These are phyloP conservation scores for Vollenhovia emeryi DNA, from an alignment of 1,140 invertebrate species.

Conservation along the genomic window DNA sequence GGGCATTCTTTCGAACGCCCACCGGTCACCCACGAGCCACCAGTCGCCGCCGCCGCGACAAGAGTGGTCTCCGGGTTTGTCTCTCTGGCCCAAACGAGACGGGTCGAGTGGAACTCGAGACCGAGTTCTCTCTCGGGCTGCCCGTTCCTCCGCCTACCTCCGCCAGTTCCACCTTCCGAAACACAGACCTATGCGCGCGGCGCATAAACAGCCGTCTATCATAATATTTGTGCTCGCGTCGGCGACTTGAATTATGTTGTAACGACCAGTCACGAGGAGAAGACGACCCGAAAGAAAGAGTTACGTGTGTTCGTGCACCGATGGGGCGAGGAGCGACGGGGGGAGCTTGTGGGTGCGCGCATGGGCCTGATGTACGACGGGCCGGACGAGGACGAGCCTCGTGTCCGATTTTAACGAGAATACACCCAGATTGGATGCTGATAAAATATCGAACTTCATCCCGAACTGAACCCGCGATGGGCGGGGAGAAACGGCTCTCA, in stretches of 20 bases:
- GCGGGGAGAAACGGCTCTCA: slow-evolving; percentile 6
- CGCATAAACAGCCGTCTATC: slow-evolving; percentile 72
- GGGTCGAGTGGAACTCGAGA: slow-evolving; percentile 24
- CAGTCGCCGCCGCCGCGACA: slow-evolving; percentile 33
- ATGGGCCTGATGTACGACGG: slow-evolving; percentile 66
- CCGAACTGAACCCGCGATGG: not conserved
- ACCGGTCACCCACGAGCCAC: slow-evolving; percentile 69
- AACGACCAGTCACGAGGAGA: slow-evolving; percentile 62
- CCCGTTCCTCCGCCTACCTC: not conserved
- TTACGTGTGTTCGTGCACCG: slow-evolving; percentile 2
- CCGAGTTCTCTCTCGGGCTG: slow-evolving; percentile 1
- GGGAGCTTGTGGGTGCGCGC: slow-evolving; percentile 7
- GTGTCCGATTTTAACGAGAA: slow-evolving; percentile 70
- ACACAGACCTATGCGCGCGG: not conserved
- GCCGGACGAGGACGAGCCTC: slow-evolving; percentile 18
- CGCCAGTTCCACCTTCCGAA: slow-evolving; percentile 1
- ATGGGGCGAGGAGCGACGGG: not conserved
- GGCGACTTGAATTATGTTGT: slow-evolving; percentile 78
- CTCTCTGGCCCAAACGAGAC: slow-evolving; percentile 43
- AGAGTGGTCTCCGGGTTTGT: slow-evolving; percentile 14
- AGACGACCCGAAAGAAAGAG: slow-evolving; percentile 53
- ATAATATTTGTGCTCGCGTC: slow-evolving; percentile 81
- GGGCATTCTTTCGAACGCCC: slow-evolving; percentile 73
- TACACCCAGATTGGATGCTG: slow-evolving; percentile 60
- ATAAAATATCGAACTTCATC: slow-evolving; percentile 63